Evolutionary conservation across 1,140 invertebrate genomes (phyloP).

Genomic region (Diachasma alloeum): DNA sequence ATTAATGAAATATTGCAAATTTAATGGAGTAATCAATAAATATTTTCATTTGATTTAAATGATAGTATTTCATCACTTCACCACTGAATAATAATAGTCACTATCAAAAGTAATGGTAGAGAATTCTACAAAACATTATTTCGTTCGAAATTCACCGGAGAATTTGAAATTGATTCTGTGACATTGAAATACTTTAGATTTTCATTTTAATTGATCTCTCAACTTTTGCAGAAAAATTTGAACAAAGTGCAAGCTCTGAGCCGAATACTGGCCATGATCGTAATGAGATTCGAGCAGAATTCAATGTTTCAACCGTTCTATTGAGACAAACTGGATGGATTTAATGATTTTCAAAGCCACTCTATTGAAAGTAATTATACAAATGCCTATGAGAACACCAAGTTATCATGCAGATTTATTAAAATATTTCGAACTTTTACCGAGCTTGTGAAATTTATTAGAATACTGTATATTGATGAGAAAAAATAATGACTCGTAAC

Average conservation of each 20-base stretch:
- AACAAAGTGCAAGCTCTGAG: slow-evolving; percentile 55
- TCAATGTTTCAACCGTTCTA: slow-evolving; percentile 34
- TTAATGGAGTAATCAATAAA: too few species aligned
- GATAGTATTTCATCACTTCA: background rate
- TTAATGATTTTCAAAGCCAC: background rate
- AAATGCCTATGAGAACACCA: slow-evolving; percentile 3
- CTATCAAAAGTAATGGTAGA: too few species aligned
- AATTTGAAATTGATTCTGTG: background rate
- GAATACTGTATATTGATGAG: slow-evolving; percentile 2
- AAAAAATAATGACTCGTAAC: slow-evolving; percentile 29
- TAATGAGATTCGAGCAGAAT: slow-evolving; percentile 50
- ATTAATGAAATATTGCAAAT: too few species aligned
- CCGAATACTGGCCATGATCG: slow-evolving; percentile 51
- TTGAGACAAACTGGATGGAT: background rate
- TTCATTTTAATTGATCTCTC: background rate
- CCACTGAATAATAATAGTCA: background rate
- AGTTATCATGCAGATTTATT: background rate
- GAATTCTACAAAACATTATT: too few species aligned
- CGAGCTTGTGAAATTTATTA: slow-evolving; percentile 16
- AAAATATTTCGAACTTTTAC: background rate
- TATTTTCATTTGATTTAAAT: too few species aligned
- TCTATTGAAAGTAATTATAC: background rate
- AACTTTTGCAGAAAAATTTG: slow-evolving; percentile 54
- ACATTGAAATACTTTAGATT: background rate
- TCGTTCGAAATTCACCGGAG: too few species aligned